Conservation (phyloP, 2,888 invertebrate species). For the Asteroscopus sphinx region DNA sequence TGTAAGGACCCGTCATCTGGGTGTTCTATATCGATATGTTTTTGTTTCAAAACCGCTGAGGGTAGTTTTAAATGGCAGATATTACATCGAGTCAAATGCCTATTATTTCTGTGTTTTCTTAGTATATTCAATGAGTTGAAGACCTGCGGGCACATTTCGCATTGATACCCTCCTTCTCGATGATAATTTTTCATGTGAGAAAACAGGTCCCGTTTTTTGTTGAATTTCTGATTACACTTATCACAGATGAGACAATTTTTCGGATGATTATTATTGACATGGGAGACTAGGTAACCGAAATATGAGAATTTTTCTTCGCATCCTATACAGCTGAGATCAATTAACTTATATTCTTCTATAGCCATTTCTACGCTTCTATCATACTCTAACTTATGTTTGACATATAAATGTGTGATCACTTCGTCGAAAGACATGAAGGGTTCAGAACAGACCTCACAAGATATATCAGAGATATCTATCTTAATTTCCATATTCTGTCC, state of each 20-base stretch:
- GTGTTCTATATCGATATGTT: constrained; percentile 82
- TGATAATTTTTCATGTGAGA: constrained; percentile 86
- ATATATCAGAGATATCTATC: constrained; percentile 79
- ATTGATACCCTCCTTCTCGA: constrained; percentile 82
- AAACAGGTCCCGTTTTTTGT: constrained; percentile 81
- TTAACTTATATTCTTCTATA: constrained; percentile 79
- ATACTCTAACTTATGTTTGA: constrained; percentile 77
- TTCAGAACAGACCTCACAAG: constrained; percentile 78
- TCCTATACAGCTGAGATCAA: constrained; percentile 74
- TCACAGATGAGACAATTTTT: constrained; percentile 84
- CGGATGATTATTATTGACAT: constrained; percentile 81
- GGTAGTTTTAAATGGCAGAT: constrained; percentile 81
- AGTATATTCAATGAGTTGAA: constrained; percentile 82
- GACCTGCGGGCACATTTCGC: constrained; percentile 77
- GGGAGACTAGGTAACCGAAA: constrained; percentile 83
- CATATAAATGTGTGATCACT: constrained; percentile 73
- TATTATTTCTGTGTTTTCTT: constrained; percentile 79
- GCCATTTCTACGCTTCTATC: constrained; percentile 81
- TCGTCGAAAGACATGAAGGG: constrained; percentile 68
- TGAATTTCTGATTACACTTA: constrained; percentile 83
- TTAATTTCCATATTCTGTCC: constrained; percentile 86
- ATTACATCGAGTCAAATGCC: constrained; percentile 79
- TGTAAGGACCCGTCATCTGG: constrained; percentile 82
- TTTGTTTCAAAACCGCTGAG: constrained; percentile 80
- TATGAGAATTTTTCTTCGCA: constrained; percentile 82